Base-by-base conservation (phyloP, 2,113 vertebrate genomes). In the Stigmatopora argus region DNA sequence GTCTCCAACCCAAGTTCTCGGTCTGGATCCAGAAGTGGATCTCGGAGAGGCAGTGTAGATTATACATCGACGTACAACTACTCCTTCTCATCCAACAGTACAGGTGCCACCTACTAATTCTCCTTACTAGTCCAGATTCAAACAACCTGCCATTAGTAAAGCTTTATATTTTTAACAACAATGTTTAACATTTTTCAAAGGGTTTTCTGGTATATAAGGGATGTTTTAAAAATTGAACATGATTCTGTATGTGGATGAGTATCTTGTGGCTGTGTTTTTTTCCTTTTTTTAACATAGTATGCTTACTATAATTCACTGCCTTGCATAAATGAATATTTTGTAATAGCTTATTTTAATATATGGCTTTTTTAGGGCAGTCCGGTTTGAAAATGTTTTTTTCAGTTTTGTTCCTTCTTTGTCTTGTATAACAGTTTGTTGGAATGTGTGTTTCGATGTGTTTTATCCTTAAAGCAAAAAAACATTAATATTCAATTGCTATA, bases 11-110 rank as follows among this genome's bases (percentile, higher is more conserved):
- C 94, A 0, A 92, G 91, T 34, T 99, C 97, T 4, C 94, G 94
- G 15, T 90, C 94, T 0, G 96, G 95, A 10, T 91, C 96, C 5
- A 92, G 91, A 64, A 87, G 62, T 70, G 90, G 90, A 64, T 93
- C 92, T 21, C 93, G 94, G 10, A 92, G 97, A 58, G 96, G 94
- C 87, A 99, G 97, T 72, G 96, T 98, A 47, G 97, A 99, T 84
- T 94, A 93, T 38, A 85, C 93, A 0, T 92, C 89, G 53, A 76
- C 87, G 48, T 91, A 49, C 64, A 90, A 79, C 7, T 90, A 87
- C 51, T 91, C 77, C 48, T 76, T 67, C 49, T 66, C 83, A 8
- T 72, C 78, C 45, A 82, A 7, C 67, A 85, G 0, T 52, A 53
- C 64, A 51, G 53, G 64, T 52, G 53, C 65, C 14, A 18, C 81